Conservation (phyloP, 2,797 vertebrate species). For the Gallinago solitaria region DNA sequence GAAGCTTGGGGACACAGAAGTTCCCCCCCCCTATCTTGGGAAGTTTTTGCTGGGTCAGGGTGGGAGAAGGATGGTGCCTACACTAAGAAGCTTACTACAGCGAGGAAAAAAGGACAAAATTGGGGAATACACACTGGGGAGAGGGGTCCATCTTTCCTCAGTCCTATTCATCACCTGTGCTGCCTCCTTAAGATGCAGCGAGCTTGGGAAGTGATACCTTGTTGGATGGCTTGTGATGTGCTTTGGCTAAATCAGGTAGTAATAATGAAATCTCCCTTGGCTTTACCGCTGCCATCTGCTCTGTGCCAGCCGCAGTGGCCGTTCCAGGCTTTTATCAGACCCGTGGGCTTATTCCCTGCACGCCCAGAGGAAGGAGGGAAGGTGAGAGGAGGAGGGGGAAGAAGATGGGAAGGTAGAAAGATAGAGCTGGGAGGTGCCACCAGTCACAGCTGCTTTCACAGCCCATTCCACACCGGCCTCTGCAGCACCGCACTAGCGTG, state of each 20-base stretch:
- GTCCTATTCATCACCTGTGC: neutral
- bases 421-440: rapidly evolving
- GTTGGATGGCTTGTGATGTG: neutral
- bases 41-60: neutral
- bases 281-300: neutral
- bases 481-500: neutral
- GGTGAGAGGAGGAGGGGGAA: neutral
- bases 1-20: neutral
- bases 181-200: neutral
- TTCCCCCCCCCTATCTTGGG: neutral
- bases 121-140: neutral
- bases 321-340: neutral
- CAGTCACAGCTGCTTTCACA: neutral
- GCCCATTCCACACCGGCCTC: neutral
- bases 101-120: neutral
- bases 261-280: neutral
- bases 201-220: neutral
- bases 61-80: neutral
- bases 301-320: neutral
- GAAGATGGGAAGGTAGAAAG: neutral
- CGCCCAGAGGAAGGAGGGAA: neutral
- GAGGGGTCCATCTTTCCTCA: neutral
- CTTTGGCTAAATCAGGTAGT: neutral
- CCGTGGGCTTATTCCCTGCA: neutral
- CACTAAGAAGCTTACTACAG: neutral